Evolutionary conservation across 2,888 invertebrate species (phyloP).

Genomic region (Heliothis peltigera): DNA sequence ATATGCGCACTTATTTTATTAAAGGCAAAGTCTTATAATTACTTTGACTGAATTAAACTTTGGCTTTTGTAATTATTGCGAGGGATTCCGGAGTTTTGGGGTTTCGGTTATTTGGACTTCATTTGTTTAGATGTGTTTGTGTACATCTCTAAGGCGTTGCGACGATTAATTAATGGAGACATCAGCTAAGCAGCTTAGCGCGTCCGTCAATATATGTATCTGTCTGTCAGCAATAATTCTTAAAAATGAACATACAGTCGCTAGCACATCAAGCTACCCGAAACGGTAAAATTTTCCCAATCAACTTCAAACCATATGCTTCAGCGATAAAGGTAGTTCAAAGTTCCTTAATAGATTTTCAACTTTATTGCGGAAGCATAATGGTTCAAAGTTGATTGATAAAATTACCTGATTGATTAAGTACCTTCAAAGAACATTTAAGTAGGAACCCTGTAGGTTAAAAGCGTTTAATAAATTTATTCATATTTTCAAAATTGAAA

Average conservation of each 20-base stretch:
- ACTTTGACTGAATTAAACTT: constrained; percentile 52
- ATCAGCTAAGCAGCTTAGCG: too few species aligned
- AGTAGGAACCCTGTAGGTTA: background rate
- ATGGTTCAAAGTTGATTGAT: too few species aligned
- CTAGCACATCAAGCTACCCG: too few species aligned
- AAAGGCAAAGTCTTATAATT: constrained; percentile 56
- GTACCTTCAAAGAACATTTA: background rate
- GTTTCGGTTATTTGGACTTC: constrained; percentile 4
- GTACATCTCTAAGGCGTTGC: background rate
- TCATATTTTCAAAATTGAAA: background rate
- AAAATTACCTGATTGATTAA: too few species aligned
- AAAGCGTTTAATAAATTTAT: background rate
- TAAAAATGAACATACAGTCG: too few species aligned
- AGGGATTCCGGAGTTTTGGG: background rate
- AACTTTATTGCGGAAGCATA: too few species aligned
- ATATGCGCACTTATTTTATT: constrained; percentile 63
- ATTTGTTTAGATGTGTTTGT: constrained; percentile 2
- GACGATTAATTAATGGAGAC: background rate
- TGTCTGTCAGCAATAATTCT: too few species aligned
- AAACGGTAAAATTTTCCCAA: too few species aligned
- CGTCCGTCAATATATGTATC: too few species aligned
- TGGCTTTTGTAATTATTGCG: constrained; percentile 20
- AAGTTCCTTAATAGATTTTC: too few species aligned
- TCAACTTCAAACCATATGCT: too few species aligned
- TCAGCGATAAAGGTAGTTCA: too few species aligned